Percentiles rank a stretch among this genome's conserved stretches.
Conservation (phyloP, 2,113 vertebrate genomes). For the Taxidea taxus region DNA sequence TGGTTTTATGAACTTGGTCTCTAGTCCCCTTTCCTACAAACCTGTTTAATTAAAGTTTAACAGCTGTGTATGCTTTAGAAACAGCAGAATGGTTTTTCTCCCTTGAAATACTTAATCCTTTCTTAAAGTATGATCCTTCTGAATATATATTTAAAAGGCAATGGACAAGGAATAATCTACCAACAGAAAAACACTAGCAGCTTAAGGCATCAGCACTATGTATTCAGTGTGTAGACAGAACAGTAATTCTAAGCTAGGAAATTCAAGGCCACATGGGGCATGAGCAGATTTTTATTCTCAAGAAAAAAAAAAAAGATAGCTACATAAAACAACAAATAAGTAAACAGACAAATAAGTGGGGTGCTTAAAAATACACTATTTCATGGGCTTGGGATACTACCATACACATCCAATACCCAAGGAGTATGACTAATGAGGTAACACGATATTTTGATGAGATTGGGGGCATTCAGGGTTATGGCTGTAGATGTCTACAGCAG, state of each 20-base stretch:
- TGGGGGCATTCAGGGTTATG: neutral
- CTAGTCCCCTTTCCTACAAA: conserved; percentile 77
- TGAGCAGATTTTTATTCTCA: neutral
- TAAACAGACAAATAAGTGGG: neutral
- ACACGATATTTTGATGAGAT: neutral
- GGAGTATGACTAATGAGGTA: neutral
- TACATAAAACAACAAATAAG: neutral
- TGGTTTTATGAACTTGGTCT: conserved; percentile 83
- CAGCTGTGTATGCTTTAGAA: conserved; percentile 79
- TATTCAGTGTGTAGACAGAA: neutral
- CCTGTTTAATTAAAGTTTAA: conserved; percentile 86
- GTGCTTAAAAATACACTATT: neutral
- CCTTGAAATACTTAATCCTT: conserved; percentile 70
- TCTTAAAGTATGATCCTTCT: conserved; percentile 65
- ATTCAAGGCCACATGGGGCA: neutral
- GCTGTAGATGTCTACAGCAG: neutral
- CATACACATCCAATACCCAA: neutral
- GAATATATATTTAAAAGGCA: conserved; percentile 50
- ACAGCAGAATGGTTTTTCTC: conserved; percentile 79
- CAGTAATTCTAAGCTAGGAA: neutral
- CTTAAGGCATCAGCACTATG: neutral
- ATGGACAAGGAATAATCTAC: neutral
- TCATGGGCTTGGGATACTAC: neutral
- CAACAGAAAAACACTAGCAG: neutral
- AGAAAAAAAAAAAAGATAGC: neutral